phyloP scores from a whole-genome alignment of 2,888 invertebrate genomes.

The Meliscaeva auricollis region DNA sequence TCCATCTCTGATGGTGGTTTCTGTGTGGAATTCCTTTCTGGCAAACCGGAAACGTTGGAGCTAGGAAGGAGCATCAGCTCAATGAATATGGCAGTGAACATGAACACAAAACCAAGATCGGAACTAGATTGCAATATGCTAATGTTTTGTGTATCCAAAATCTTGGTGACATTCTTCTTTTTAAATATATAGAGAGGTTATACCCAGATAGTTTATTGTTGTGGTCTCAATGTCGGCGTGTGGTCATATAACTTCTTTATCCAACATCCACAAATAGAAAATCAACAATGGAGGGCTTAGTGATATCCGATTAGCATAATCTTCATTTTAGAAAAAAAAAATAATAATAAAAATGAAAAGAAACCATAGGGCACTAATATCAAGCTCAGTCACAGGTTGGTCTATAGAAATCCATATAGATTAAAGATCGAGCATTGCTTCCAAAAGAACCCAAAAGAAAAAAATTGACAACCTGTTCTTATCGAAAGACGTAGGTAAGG shows the following conservation, averaged over 20 bases:
- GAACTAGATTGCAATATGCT: slow-evolving; percentile 66
- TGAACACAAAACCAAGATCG: slow-evolving; percentile 29
- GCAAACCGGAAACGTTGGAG: slow-evolving; percentile 34
- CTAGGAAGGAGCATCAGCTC: slow-evolving; percentile 19
- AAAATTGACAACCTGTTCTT: slow-evolving; percentile 57
- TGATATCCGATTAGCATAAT: slow-evolving; percentile 60
- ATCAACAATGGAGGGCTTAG: slow-evolving; percentile 52
- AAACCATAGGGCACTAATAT: slow-evolving; percentile 48
- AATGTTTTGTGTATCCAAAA: slow-evolving; percentile 11
- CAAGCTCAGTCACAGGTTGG: slow-evolving; percentile 30
- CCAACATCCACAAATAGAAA: slow-evolving; percentile 44
- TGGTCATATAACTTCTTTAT: slow-evolving; percentile 21
- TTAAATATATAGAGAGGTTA: not conserved
- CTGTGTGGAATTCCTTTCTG: slow-evolving; percentile 19
- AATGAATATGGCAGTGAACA: slow-evolving; percentile 14
- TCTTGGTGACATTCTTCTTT: slow-evolving; percentile 47
- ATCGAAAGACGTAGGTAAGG: not conserved
- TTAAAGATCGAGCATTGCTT: slow-evolving; percentile 54
- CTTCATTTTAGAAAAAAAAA: slow-evolving; percentile 24
- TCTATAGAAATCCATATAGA: slow-evolving; percentile 7
- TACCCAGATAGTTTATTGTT: slow-evolving; percentile 3
- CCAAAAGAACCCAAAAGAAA: slow-evolving; percentile 20
- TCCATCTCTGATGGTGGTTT: slow-evolving; percentile 18
- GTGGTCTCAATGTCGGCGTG: slow-evolving; percentile 48
- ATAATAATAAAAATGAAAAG: not conserved